Evolutionary conservation across 1,140 invertebrate species (phyloP).

Genomic region (Apis dorsata): DNA sequence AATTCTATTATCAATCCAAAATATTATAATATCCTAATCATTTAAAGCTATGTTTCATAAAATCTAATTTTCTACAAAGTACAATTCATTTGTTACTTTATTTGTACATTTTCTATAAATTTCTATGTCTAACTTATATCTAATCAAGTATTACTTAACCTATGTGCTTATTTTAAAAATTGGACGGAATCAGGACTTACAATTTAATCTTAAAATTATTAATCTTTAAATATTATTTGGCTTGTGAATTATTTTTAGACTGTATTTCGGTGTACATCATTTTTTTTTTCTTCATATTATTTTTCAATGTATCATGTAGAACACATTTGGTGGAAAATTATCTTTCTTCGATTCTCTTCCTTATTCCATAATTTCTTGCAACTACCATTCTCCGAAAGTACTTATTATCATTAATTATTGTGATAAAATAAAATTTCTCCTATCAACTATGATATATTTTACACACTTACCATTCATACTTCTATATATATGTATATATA

Average conservation of each 20-base stretch:
- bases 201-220: too few species aligned
- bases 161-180: background rate
- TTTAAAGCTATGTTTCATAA: background rate
- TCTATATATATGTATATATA: too few species aligned
- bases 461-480: too few species aligned
- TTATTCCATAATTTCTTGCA: background rate
- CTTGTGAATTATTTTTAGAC: background rate
- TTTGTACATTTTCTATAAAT: slow-evolving; percentile 27
- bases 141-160: background rate
- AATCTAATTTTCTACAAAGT: background rate
- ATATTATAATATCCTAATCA: background rate
- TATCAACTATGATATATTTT: too few species aligned
- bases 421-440: too few species aligned
- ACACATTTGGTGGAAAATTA: slow-evolving; percentile 36
- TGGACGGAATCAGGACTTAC: slow-evolving; percentile 30
- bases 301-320: background rate
- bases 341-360: background rate
- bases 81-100: background rate
- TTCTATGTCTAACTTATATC: background rate
- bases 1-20: background rate
- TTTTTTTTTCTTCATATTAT: background rate
- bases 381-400: too few species aligned
- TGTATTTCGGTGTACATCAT: background rate
- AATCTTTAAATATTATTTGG: slow-evolving; percentile 33
- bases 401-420: too few species aligned